A percentile compares a stretch with the other conserved stretches of the same genome.
Evolutionary conservation across 1,140 invertebrate species (phyloP).

Genomic region (Eubasilissa regina): DNA sequence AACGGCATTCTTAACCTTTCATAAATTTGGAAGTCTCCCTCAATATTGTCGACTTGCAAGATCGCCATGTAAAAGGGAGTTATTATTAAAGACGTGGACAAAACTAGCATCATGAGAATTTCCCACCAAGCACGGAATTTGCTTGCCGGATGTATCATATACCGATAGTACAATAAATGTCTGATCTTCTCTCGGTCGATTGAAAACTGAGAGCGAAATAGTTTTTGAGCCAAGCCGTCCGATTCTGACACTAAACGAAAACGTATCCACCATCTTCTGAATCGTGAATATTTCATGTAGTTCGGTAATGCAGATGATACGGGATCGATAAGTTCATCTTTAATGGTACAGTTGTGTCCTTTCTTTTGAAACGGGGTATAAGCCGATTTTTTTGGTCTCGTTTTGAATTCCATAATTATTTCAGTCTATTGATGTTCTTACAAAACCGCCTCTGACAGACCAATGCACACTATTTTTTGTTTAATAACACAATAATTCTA

Average conservation of each 20-base stretch:
- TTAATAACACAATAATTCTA: too few relatives aligned
- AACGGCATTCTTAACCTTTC: not conserved
- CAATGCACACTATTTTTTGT: too few relatives aligned
- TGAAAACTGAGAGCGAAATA: slow-evolving; percentile 37
- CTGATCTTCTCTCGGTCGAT: slow-evolving; percentile 45
- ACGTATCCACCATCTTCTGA: not conserved
- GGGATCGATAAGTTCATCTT: slow-evolving; percentile 27
- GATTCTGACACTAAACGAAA: slow-evolving; percentile 15
- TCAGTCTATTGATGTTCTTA: not conserved
- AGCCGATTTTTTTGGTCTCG: not conserved
- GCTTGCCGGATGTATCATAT: slow-evolving; percentile 47
- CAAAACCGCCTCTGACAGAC: too few relatives aligned
- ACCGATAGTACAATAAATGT: slow-evolving; percentile 28
- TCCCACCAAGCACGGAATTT: slow-evolving; percentile 43
- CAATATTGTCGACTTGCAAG: not conserved
- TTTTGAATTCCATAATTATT: slow-evolving; percentile 17
- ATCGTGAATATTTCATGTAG: not conserved
- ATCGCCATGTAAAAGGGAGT: slow-evolving; percentile 33
- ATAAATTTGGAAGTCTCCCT: not conserved
- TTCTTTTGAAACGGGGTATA: slow-evolving; percentile 34
- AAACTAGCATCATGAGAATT: slow-evolving; percentile 25
- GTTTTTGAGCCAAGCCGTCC: slow-evolving; percentile 11
- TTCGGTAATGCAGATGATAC: not conserved
- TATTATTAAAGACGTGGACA: not conserved
- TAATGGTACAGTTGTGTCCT: slow-evolving; percentile 28